These are phyloP conservation scores for Parus major DNA, from an alignment of 2,113 vertebrate genomes.

Conservation along the genomic window DNA sequence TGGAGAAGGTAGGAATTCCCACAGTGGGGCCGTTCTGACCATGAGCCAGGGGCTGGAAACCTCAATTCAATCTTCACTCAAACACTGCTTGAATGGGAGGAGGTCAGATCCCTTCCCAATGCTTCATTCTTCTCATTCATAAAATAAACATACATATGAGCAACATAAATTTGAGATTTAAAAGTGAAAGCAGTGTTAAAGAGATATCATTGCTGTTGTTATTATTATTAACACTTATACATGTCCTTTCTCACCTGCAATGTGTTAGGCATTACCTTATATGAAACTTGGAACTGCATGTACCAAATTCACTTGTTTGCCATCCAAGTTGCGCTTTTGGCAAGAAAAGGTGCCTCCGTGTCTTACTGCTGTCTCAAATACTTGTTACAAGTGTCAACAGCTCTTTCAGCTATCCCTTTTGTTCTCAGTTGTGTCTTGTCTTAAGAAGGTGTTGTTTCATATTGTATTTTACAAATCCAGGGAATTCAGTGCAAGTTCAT, in stretches of 20 bases:
- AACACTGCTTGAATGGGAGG: not conserved
- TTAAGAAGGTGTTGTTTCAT: not conserved
- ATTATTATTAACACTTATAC: not conserved
- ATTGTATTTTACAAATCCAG: not conserved
- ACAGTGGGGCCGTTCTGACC: not conserved
- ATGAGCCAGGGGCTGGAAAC: not conserved
- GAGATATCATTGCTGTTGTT: not conserved
- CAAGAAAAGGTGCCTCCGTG: not conserved
- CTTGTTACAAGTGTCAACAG: not conserved
- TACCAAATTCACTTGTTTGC: not conserved
- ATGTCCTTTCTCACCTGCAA: not conserved
- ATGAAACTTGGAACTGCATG: not conserved
- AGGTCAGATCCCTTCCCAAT: not conserved
- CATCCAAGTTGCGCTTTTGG: not conserved
- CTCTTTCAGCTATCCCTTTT: not conserved
- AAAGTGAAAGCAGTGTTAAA: not conserved
- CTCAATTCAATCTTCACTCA: not conserved
- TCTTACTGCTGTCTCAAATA: not conserved
- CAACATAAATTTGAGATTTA: not conserved
- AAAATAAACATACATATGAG: not conserved
- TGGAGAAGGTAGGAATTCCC: not conserved
- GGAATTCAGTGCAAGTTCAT: not conserved
- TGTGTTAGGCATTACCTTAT: not conserved
- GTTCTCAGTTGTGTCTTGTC: not conserved
- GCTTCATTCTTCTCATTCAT: not conserved